Base-by-base conservation (phyloP, 2,113 vertebrate genomes). In the Fulmarus glacialis region DNA sequence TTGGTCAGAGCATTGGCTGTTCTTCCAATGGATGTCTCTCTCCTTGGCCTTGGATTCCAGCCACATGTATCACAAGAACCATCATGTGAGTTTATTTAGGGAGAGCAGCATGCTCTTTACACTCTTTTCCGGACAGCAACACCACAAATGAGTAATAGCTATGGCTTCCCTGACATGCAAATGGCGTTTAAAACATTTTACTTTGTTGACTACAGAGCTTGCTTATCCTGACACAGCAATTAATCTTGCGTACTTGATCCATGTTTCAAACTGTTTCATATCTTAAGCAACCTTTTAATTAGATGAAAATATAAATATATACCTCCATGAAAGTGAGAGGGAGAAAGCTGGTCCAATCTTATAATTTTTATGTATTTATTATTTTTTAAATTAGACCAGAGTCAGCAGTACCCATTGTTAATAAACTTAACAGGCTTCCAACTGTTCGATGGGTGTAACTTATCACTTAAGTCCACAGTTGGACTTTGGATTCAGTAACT, bases 291-390 rank as follows among this genome's bases (percentile, higher is more conserved):
- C n/a, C 6, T 87, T 88, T 59, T 77, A 52, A 21, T 56, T 47
- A 26, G 45, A 12, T 59, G 8, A 64, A 72, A 82, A 42, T 15
- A 79, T 3, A 63, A 71, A 63, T 27, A 36, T 4, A 11, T 40
- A 47, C 13, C 12, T 63, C 11, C 4, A 5, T n/a, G 27, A 48
- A 64, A 56, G 32, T 8, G 3, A 50, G 32, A 13, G 13, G 32
- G 9, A 5, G 5, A 50, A 85, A 77, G 21, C 20, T 66, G 23
- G 23, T 45, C 79, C 9, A 48, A 8, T 56, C 1, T 0, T 40
- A 5, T 68, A 4, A 23, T n/a, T 86, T 42, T 3, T 4, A 0
- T 34, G 27, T 2, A 0, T 62, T 66, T 59, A 7, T 42, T 36
- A 6, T 58, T 45, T 63, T 71, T 82, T 11, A 20, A 36, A 50